phyloP scores from a whole-genome alignment of 1,140 invertebrate genomes.

The Thaumatotibia leucotreta region DNA sequence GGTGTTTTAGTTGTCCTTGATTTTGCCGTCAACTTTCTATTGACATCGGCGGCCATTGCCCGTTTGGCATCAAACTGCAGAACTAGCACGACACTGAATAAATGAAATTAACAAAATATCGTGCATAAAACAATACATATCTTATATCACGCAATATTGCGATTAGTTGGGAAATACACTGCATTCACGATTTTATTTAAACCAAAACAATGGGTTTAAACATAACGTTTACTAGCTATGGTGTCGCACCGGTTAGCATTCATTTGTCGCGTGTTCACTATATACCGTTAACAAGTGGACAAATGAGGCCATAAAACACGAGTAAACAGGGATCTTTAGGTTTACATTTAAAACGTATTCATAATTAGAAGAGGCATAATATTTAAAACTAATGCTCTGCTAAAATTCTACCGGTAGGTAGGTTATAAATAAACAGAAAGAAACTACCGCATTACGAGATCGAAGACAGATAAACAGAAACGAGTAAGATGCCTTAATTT shows the following conservation, averaged over 20 bases:
- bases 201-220: not conserved
- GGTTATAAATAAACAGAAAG: too few species aligned
- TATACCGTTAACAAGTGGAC: not conserved
- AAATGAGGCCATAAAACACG: not conserved
- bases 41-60: not conserved
- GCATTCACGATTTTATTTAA: not conserved
- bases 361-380: not conserved
- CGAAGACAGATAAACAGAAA: too few species aligned
- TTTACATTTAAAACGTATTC: not conserved
- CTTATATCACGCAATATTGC: not conserved
- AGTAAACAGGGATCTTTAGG: not conserved
- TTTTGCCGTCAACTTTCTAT: conserved; percentile 1
- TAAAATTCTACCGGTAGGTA: too few species aligned
- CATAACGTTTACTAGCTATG: not conserved
- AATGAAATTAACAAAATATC: not conserved
- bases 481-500: too few species aligned
- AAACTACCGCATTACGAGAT: too few species aligned
- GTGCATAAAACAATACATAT: not conserved
- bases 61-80: not conserved
- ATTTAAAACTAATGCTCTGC: too few species aligned
- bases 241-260: not conserved
- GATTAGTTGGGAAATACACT: not conserved
- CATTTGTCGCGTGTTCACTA: not conserved
- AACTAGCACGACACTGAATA: not conserved
- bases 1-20: not conserved